These are phyloP conservation scores for Microtus oregoni DNA, from an alignment of 2,113 vertebrate species.

Conservation along the genomic window DNA sequence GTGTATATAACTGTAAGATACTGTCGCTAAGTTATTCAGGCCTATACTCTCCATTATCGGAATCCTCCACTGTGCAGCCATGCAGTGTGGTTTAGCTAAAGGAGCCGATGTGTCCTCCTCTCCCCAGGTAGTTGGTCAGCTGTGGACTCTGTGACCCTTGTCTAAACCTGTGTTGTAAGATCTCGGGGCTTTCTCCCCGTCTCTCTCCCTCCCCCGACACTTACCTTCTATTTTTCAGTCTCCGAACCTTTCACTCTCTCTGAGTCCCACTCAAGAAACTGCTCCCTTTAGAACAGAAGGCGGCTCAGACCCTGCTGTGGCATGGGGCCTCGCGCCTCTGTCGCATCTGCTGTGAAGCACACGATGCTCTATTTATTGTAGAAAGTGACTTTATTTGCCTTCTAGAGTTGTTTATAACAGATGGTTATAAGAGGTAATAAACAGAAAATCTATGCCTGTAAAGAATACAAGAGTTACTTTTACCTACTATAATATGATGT, in stretches of 20 bases:
- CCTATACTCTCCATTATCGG: slow-evolving; percentile 88
- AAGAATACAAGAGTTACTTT: slow-evolving; percentile 93
- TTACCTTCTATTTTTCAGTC: slow-evolving; percentile 38
- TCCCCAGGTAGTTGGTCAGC: slow-evolving; percentile 86
- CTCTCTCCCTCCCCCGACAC: not conserved
- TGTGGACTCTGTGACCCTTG: slow-evolving; percentile 89
- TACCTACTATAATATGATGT: slow-evolving; percentile 94
- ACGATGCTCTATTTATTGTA: slow-evolving; percentile 96
- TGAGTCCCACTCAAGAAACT: slow-evolving; percentile 83
- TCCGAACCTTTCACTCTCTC: slow-evolving; percentile 44
- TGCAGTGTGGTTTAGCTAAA: slow-evolving; percentile 94
- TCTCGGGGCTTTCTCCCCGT: slow-evolving; percentile 65
- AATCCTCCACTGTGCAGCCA: slow-evolving; percentile 89
- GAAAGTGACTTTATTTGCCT: slow-evolving; percentile 92
- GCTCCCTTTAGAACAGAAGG: slow-evolving; percentile 84
- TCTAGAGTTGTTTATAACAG: slow-evolving; percentile 94
- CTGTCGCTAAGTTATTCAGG: slow-evolving; percentile 90
- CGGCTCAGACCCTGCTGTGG: slow-evolving; percentile 87
- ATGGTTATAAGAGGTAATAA: slow-evolving; percentile 91
- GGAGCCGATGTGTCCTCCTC: slow-evolving; percentile 79
- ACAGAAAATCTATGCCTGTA: slow-evolving; percentile 94
- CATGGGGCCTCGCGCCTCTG: slow-evolving; percentile 84
- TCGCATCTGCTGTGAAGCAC: slow-evolving; percentile 89
- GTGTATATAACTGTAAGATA: slow-evolving; percentile 93
- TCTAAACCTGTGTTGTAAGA: slow-evolving; percentile 86